phyloP scores from a whole-genome alignment of 2,113 vertebrate genomes.

The Ploceus nigricollis region DNA sequence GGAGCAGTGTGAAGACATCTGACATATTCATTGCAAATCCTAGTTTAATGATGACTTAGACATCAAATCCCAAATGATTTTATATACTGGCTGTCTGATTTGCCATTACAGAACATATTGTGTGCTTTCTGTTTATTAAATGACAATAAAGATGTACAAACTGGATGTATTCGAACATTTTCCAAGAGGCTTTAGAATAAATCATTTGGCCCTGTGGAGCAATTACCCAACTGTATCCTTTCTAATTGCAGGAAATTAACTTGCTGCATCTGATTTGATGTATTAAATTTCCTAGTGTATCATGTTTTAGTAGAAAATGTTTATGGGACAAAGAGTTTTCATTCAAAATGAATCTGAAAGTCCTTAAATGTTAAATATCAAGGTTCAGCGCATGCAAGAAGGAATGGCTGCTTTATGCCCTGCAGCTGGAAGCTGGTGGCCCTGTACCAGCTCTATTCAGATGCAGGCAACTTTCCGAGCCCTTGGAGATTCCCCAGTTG shows the following conservation, averaged over 20 bases:
- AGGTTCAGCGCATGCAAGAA: not conserved
- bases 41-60: constrained; percentile 46
- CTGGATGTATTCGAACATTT: not conserved
- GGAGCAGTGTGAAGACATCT: constrained; percentile 54
- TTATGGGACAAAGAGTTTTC: not conserved
- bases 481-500: not conserved
- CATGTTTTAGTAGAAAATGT: not conserved
- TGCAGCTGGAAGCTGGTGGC: not conserved
- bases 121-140: constrained; percentile 48
- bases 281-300: not conserved
- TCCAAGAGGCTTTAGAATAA: not conserved
- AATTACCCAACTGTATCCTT: not conserved
- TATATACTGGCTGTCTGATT: constrained; percentile 37
- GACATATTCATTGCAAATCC: constrained; percentile 55
- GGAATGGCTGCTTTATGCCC: not conserved
- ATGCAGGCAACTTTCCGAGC: not conserved
- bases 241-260: constrained; percentile 18
- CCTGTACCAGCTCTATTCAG: not conserved
- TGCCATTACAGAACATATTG: constrained; percentile 1
- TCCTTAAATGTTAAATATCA: not conserved
- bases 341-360: not conserved
- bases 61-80: constrained; percentile 36
- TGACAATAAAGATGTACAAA: constrained; percentile 9
- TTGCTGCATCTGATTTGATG: not conserved
- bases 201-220: not conserved